A percentile compares a stretch with the other conserved stretches of the same genome.
Conservation (phyloP, 2,797 vertebrate species). For the Enteromius unitaeniatus region DNA sequence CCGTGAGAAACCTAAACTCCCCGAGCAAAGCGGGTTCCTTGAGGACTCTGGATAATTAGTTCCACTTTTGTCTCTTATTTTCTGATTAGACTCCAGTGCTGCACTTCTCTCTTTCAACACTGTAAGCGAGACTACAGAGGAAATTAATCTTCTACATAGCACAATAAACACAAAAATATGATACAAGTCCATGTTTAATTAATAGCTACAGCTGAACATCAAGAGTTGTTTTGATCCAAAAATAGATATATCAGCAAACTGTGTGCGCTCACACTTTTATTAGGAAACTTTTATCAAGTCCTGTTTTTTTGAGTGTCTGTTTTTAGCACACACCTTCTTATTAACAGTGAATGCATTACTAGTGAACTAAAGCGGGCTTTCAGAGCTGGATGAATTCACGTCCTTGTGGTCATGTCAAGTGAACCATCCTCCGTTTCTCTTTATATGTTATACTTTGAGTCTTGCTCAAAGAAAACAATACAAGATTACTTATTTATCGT, state of each 20-base stretch:
- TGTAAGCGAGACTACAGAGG: constrained; percentile 44
- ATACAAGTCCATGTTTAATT: constrained; percentile 60
- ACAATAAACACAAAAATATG: constrained; percentile 44
- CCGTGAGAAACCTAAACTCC: constrained; percentile 50
- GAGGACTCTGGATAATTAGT: constrained; percentile 61
- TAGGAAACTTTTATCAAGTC: constrained; percentile 25
- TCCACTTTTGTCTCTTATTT: constrained; percentile 60
- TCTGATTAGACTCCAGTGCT: constrained; percentile 54
- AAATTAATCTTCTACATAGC: constrained; percentile 54
- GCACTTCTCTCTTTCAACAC: constrained; percentile 53
- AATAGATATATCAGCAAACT: constrained; percentile 43
- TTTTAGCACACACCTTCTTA: background rate
- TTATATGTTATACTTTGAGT: constrained; percentile 60
- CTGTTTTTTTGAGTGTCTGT: constrained; percentile 8
- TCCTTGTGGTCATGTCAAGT: constrained; percentile 57
- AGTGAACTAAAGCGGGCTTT: constrained; percentile 3
- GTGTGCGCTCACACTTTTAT: constrained; percentile 39
- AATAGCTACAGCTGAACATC: constrained; percentile 52
- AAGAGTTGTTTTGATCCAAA: constrained; percentile 46
- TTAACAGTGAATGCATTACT: background rate
- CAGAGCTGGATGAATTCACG: constrained; percentile 43
- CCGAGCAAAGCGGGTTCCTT: constrained; percentile 16
- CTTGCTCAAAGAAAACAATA: constrained; percentile 58
- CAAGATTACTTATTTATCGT: constrained; percentile 64
- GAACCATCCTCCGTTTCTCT: constrained; percentile 63